Evolutionary conservation across 2,113 vertebrate species (phyloP).

Genomic region (Hippocampus comes): DNA sequence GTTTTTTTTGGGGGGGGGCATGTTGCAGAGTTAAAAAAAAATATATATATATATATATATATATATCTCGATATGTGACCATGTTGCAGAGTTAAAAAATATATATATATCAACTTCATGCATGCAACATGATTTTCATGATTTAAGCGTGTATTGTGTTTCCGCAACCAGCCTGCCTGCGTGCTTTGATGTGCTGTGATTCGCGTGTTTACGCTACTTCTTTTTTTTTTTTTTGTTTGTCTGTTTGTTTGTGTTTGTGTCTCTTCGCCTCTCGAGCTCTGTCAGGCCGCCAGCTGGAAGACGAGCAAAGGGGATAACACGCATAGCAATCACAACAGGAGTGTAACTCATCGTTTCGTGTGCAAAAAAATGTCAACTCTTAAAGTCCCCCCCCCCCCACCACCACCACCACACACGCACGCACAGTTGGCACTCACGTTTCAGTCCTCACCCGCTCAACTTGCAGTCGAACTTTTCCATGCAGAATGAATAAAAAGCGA

Average conservation of each 20-base stretch:
- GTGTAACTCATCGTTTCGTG: not conserved
- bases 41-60: too few relatives aligned
- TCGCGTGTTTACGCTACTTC: not conserved
- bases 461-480: not conserved
- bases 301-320: slow-evolving; percentile 1
- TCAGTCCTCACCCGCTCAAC: not conserved
- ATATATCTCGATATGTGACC: too few relatives aligned
- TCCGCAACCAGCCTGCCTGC: not conserved
- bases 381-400: not conserved
- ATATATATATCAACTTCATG: not conserved
- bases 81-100: not conserved
- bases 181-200: slow-evolving; percentile 1
- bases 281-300: not conserved
- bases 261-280: slow-evolving; percentile 1
- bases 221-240: not conserved
- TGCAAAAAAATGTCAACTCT: slow-evolving; percentile 8
- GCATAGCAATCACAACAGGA: not conserved
- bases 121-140: not conserved
- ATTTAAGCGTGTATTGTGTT: not conserved
- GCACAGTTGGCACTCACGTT: not conserved
- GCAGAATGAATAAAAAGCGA: not conserved
- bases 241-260: not conserved
- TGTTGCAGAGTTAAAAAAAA: not conserved
- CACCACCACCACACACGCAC: too few relatives aligned
- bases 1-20: too few relatives aligned